Percentiles rank a stretch among this genome's conserved stretches.
These are phyloP conservation scores for Chloebia gouldiae DNA, from an alignment of 2,113 vertebrate genomes.

Conservation along the genomic window DNA sequence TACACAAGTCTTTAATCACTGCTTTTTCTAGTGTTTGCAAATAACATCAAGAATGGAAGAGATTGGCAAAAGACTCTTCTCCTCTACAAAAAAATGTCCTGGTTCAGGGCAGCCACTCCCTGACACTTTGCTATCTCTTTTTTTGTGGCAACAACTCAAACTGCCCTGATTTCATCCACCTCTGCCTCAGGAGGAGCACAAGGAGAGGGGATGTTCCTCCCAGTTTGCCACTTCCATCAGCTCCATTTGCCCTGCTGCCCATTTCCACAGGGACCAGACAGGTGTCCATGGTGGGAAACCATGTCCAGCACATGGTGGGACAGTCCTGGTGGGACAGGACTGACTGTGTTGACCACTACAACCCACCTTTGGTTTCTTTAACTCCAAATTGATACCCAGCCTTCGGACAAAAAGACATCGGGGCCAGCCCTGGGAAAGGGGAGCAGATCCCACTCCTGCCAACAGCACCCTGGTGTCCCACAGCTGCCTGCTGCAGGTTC, in stretches of 20 bases:
- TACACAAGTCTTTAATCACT: background rate
- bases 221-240: background rate
- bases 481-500: background rate
- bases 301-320: fast-evolving
- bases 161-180: background rate
- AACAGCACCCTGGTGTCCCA: background rate
- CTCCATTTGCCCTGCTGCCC: background rate
- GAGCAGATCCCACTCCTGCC: background rate
- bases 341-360: fast-evolving
- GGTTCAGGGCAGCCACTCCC: background rate
- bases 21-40: background rate
- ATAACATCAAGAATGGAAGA: background rate
- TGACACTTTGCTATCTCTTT: background rate
- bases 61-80: background rate
- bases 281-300: fast-evolving
- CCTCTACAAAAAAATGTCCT: background rate
- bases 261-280: background rate
- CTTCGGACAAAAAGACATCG: fast-evolving
- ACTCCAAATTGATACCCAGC: background rate
- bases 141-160: background rate
- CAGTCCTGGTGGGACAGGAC: no score
- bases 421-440: background rate
- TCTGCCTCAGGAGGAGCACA: background rate
- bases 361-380: background rate
- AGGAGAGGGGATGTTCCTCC: background rate